Evolutionary conservation across 2,888 invertebrate species (phyloP).

Genomic region (Polyommatus icarus): DNA sequence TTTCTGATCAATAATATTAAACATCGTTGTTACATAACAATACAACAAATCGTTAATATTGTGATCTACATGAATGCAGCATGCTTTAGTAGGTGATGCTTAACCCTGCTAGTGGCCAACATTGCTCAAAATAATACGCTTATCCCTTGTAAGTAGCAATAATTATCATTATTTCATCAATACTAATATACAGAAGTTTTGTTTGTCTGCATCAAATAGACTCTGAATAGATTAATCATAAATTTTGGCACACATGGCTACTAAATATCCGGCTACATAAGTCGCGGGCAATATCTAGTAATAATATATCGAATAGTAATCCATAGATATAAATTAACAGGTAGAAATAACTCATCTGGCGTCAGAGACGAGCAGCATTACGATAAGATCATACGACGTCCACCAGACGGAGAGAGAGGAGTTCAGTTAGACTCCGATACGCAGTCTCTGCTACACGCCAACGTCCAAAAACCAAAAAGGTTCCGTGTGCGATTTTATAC

Average conservation of each 20-base stretch:
- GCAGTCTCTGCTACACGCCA: not conserved
- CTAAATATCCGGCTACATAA: not conserved
- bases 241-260: not conserved
- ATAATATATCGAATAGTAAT: not conserved
- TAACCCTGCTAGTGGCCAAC: conserved; percentile 3
- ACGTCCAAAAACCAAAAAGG: conserved; percentile 19
- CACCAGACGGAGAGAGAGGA: conserved; percentile 49
- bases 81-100: not conserved
- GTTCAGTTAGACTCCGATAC: conserved; percentile 13
- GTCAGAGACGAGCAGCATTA: conserved; percentile 65
- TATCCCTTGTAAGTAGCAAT: conserved; percentile 19
- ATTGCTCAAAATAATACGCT: conserved; percentile 6
- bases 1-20: not conserved
- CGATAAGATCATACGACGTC: conserved; percentile 65
- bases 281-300: not conserved
- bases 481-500: conserved; percentile 19
- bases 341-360: conserved; percentile 66
- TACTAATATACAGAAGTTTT: not conserved
- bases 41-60: not conserved
- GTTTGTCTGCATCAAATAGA: not conserved
- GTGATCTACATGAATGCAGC: not conserved
- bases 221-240: not conserved
- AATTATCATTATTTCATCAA: not conserved
- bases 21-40: not conserved
- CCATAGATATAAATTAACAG: conserved; percentile 48